phyloP scores from a whole-genome alignment of 2,113 vertebrate genomes.

The Strix uralensis region DNA sequence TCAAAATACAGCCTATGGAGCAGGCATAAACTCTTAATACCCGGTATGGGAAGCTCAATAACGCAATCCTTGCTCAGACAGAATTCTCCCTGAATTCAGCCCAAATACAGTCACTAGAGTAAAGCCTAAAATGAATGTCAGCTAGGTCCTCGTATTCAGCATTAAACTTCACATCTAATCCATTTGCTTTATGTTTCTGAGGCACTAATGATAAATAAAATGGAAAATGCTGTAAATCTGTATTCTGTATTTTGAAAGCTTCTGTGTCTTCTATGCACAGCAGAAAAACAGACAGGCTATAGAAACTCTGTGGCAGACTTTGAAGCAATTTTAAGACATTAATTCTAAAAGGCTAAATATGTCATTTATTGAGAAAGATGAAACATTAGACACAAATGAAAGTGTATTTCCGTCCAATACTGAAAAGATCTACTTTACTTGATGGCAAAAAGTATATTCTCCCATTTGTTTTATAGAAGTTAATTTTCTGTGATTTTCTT shows the following conservation, averaged over 20 bases:
- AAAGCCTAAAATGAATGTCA: neutral
- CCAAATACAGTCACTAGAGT: neutral
- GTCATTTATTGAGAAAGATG: neutral
- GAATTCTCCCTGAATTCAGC: neutral
- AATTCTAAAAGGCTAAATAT: neutral
- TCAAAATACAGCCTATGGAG: neutral
- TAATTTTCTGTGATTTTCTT: neutral
- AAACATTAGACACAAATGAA: neutral
- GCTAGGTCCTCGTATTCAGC: neutral
- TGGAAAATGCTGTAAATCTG: neutral
- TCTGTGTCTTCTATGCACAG: neutral
- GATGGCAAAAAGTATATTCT: neutral
- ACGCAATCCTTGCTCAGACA: neutral
- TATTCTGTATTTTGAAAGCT: neutral
- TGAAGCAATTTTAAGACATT: neutral
- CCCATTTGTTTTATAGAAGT: neutral
- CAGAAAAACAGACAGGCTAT: neutral
- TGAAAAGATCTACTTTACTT: neutral
- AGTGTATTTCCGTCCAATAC: neutral
- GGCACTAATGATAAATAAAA: neutral
- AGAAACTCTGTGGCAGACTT: neutral
- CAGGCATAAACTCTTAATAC: neutral
- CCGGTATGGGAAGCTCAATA: neutral
- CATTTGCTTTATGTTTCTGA: neutral
- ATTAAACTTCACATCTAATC: neutral